Conservation (phyloP, 2,888 invertebrate genomes). For the Trichogramma dendrolimi region DNA sequence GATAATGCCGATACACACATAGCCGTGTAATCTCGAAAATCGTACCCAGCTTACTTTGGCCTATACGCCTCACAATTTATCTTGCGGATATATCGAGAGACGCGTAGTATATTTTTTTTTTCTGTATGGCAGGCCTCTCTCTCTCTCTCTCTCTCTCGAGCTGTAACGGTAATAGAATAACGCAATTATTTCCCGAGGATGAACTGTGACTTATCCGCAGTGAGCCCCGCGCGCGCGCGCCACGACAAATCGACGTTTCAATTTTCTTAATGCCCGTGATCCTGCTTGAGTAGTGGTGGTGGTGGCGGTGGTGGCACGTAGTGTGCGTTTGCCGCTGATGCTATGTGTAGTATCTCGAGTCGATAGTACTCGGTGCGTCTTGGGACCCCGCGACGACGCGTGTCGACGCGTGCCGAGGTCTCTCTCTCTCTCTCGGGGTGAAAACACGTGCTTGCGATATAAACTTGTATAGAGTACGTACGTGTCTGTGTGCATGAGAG, state of each 20-base stretch:
- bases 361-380: too few species aligned
- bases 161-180: slow-evolving; percentile 32
- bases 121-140: slow-evolving; percentile 21
- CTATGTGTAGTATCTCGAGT: too few species aligned
- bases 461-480: too few species aligned
- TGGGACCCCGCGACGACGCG: not conserved
- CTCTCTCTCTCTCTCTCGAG: slow-evolving; percentile 27
- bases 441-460: too few species aligned
- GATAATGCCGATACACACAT: too few species aligned
- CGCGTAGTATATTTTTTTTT: slow-evolving; percentile 6
- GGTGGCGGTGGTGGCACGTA: too few species aligned
- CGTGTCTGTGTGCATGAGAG: too few species aligned
- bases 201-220: slow-evolving; percentile 22
- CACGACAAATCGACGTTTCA: slow-evolving; percentile 52
- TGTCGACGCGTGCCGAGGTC: slow-evolving; percentile 21
- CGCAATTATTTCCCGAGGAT: slow-evolving; percentile 44
- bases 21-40: too few species aligned
- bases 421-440: not conserved
- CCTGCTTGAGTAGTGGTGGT: slow-evolving; percentile 35
- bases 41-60: too few species aligned
- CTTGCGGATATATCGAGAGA: too few species aligned
- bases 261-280: slow-evolving; percentile 50
- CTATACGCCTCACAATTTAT: too few species aligned
- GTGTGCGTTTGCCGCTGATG: too few species aligned
- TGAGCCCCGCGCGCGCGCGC: slow-evolving; percentile 22